Evolutionary conservation across 2,888 invertebrate species (phyloP), one percentile per base, ranked within the genome.

Genomic region (Yponomeuta malinellus): DNA sequence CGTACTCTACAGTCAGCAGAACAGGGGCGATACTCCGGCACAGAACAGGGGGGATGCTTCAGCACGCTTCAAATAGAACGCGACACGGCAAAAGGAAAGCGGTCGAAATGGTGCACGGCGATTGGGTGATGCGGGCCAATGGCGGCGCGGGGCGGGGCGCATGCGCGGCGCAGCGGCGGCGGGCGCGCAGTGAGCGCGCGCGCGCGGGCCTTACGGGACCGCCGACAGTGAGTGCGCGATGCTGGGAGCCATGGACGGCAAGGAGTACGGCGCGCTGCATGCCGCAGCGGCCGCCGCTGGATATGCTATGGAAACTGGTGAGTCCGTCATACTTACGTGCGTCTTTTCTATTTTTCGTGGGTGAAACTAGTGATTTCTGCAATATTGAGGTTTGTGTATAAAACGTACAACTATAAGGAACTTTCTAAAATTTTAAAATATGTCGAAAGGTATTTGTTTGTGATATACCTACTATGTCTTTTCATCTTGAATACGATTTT

Each of bases 251-350:
- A 92, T 92, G 91, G 90, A 90, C 79, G 90, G 91, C 77, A 92
- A 92, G 84, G 91, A 92, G 83, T 92, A 90, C 83, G 90, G 91
- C 74, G 90, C 90, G 83, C 86, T 91, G 85, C 91, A 90, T 74
- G 91, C 90, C 33, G 90, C 89, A 70, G 89, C 89, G 72, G 89
- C 90, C 71, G 84, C 84, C 72, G 89, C 89, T 73, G 85, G 86
- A 0, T 90, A 90, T 80, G 80, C 89, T 64, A 89, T 90, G 90
- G 90, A 90, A 2, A 74, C 84, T 71, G 88, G 90, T 88, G 73
- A 82, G 87, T 80, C 2, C 8, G 6, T 2, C 31, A 15, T 37
- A 6, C 9, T 4, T 43, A 67, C 4, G n/a, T 31, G 12, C 63
- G 12, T 0, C 3, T 63, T 63, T 70, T 33, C 1, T 33, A 33